These are phyloP conservation scores for Mus spretus DNA, from an alignment of 2,797 vertebrate genomes.

Conservation along the genomic window DNA sequence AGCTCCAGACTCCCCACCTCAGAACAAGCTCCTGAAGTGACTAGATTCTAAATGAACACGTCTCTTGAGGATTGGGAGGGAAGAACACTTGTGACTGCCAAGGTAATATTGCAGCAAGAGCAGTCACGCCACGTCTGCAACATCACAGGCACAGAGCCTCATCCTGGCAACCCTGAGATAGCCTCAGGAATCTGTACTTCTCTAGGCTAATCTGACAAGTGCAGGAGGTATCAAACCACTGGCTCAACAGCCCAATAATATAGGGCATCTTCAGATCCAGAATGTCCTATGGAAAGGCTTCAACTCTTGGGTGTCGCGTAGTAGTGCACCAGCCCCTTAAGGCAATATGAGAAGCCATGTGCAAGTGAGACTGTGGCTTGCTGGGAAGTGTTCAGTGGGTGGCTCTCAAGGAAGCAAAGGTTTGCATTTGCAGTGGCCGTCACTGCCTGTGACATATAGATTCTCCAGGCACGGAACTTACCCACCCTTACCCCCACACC, in stretches of 20 bases:
- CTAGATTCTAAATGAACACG: too few relatives aligned
- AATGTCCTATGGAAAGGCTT: not conserved
- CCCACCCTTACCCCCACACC: too few relatives aligned
- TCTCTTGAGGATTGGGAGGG: too few relatives aligned
- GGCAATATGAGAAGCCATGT: not conserved
- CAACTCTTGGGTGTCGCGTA: not conserved
- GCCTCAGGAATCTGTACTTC: not conserved
- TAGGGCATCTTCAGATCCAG: not conserved
- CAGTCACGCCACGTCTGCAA: rapidly evolving
- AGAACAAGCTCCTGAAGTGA: too few relatives aligned
- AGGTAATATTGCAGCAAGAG: not conserved
- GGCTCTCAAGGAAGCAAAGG: not conserved
- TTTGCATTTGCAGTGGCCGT: not conserved
- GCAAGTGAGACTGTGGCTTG: not conserved
- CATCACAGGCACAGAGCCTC: not conserved
- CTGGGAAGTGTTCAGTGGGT: not conserved
- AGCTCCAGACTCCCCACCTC: too few relatives aligned
- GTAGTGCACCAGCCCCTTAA: not conserved
- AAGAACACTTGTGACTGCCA: too few relatives aligned
- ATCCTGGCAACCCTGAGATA: not conserved
- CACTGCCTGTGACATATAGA: not conserved
- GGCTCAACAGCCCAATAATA: not conserved
- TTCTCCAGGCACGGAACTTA: not conserved
- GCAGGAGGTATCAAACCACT: not conserved
- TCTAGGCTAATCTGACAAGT: not conserved